Evolutionary conservation across 2,113 vertebrate species (phyloP).

Genomic region (Scatophagus argus): DNA sequence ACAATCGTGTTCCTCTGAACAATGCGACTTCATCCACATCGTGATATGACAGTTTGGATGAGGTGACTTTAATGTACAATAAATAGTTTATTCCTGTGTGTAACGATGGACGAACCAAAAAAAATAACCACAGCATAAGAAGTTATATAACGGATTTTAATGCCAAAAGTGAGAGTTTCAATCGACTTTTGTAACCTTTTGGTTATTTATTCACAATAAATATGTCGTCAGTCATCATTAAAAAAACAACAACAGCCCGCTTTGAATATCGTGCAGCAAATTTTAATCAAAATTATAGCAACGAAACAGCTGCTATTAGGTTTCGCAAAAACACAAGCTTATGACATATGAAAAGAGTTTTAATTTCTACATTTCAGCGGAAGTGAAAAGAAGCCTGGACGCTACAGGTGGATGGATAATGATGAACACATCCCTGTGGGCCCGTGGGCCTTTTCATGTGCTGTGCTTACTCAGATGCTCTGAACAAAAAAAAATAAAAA

Average conservation of each 20-base stretch:
- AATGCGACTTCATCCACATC: neutral
- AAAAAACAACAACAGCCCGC: neutral
- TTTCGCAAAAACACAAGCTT: neutral
- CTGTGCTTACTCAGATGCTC: neutral
- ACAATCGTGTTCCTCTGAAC: neutral
- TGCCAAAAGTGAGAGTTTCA: neutral
- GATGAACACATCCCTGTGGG: neutral
- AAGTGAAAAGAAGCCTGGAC: neutral
- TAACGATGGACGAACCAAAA: neutral
- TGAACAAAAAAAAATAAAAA: conserved; percentile 1
- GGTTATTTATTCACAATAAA: neutral
- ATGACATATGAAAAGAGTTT: neutral
- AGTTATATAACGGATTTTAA: neutral
- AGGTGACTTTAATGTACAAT: neutral
- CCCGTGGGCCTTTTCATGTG: conserved; percentile 27
- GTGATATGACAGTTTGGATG: neutral
- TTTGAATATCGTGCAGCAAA: neutral
- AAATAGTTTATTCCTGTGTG: neutral
- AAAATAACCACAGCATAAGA: neutral
- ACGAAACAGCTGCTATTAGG: neutral
- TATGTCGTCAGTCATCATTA: neutral
- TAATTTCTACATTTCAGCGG: neutral
- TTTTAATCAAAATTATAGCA: neutral
- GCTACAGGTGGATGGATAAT: conserved; percentile 52
- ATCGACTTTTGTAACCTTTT: neutral